A percentile compares a stretch with the other conserved stretches of the same genome.
Evolutionary conservation across 2,888 invertebrate species (phyloP).

Genomic region (Lissonota sp.): DNA sequence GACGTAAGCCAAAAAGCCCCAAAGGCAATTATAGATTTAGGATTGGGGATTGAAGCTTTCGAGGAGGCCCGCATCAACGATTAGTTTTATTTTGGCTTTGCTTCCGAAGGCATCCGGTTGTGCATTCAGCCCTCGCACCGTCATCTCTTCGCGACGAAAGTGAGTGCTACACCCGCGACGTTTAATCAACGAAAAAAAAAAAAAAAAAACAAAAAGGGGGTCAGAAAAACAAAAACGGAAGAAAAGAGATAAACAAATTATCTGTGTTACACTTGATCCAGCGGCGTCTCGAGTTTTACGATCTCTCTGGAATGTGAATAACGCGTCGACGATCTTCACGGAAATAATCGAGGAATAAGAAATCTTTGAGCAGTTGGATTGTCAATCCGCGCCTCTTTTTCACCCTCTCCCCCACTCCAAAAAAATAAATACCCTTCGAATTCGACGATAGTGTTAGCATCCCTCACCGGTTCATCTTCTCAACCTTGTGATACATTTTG

Average conservation of each 20-base stretch:
- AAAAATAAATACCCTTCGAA: too few relatives aligned
- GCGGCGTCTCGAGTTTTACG: neutral
- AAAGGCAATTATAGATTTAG: conserved; percentile 82
- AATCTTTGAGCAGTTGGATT: too few relatives aligned
- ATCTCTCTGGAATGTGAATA: too few relatives aligned
- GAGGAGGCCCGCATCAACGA: conserved; percentile 76
- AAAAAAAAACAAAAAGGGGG: conserved; percentile 19
- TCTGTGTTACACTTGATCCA: conserved; percentile 23
- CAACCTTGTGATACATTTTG: too few relatives aligned
- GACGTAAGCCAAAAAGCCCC: conserved; percentile 80
- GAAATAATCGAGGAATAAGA: too few relatives aligned
- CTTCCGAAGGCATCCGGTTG: conserved; percentile 82
- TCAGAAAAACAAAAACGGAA: conserved; percentile 10
- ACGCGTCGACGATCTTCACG: too few relatives aligned
- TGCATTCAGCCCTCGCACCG: conserved; percentile 76
- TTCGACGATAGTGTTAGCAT: too few relatives aligned
- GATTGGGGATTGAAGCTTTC: conserved; percentile 78
- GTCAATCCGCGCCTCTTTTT: too few relatives aligned
- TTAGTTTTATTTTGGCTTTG: conserved; percentile 83
- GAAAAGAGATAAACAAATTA: neutral
- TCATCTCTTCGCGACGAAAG: conserved; percentile 73
- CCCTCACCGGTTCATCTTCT: too few relatives aligned
- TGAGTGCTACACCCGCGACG: conserved; percentile 69
- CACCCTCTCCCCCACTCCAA: too few relatives aligned
- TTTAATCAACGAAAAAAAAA: conserved; percentile 52